Percentiles rank a stretch among this genome's conserved stretches.
These are phyloP conservation scores for Oreocharis arfaki DNA, from an alignment of 2,113 vertebrate genomes.

Conservation along the genomic window DNA sequence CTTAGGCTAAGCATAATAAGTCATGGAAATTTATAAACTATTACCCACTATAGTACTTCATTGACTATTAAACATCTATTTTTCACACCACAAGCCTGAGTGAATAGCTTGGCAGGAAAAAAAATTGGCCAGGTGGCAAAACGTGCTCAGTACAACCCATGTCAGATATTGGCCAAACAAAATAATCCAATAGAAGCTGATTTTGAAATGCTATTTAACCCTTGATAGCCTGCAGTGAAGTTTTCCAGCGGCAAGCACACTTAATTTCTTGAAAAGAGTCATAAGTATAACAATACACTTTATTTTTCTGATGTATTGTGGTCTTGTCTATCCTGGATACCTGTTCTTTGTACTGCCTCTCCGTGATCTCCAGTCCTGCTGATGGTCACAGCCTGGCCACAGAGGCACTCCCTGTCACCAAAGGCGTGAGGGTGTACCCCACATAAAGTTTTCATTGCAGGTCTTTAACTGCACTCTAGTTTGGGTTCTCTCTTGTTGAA, in stretches of 20 bases:
- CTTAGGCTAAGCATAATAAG: slow-evolving; percentile 67
- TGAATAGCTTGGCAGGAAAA: slow-evolving; percentile 71
- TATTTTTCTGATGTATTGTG: neutral
- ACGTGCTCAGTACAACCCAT: slow-evolving; percentile 54
- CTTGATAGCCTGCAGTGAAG: neutral
- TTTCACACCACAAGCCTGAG: slow-evolving; percentile 72
- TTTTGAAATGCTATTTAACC: slow-evolving; percentile 57
- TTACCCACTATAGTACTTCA: slow-evolving; percentile 67
- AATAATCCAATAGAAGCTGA: slow-evolving; percentile 55
- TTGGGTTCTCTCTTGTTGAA: neutral
- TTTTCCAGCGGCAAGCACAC: neutral
- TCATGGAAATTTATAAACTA: slow-evolving; percentile 77
- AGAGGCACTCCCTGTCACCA: neutral
- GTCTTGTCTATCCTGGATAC: neutral
- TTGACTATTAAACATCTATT: slow-evolving; percentile 71
- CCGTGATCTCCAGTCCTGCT: neutral
- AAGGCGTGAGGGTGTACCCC: neutral
- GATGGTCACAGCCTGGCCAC: neutral
- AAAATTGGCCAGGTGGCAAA: slow-evolving; percentile 70
- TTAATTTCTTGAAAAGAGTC: neutral
- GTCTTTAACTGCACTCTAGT: neutral
- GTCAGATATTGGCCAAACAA: slow-evolving; percentile 68
- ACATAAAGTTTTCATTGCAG: neutral
- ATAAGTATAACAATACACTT: neutral
- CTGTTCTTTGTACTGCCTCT: neutral